phyloP scores from a whole-genome alignment of 2,113 vertebrate species.

The Mola mola region DNA sequence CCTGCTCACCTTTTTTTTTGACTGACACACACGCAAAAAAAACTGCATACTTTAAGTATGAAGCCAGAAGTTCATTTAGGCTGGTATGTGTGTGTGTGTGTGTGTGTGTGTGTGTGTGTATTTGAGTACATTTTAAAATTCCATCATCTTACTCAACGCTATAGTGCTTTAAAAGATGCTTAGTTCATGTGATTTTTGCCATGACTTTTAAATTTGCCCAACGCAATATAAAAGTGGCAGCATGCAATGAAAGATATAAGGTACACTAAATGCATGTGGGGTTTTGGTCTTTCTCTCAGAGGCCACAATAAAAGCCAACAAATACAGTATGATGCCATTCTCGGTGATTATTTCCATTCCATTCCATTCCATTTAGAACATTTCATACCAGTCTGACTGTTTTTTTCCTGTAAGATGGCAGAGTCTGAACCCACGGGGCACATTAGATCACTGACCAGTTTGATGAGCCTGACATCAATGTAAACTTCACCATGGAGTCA shows the following conservation, averaged over 20 bases:
- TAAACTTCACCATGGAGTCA: slow-evolving; percentile 15
- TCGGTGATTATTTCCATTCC: slow-evolving; percentile 60
- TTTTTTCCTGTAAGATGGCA: slow-evolving; percentile 29
- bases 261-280: slow-evolving; percentile 60
- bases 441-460: slow-evolving; percentile 29
- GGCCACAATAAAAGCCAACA: slow-evolving; percentile 62
- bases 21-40: slow-evolving; percentile 52
- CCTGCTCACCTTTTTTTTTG: slow-evolving; percentile 35
- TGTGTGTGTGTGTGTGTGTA: slow-evolving; percentile 23
- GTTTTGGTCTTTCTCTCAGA: slow-evolving; percentile 46
- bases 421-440: slow-evolving; percentile 27
- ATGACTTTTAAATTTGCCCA: slow-evolving; percentile 17
- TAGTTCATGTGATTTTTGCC: slow-evolving; percentile 1
- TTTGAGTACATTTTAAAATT: slow-evolving; percentile 31
- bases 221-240: slow-evolving; percentile 35
- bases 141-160: slow-evolving; percentile 17
- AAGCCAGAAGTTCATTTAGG: slow-evolving; percentile 65
- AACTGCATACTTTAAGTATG: slow-evolving; percentile 78
- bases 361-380: too few relatives aligned
- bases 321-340: slow-evolving; percentile 65
- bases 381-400: slow-evolving; percentile 16
- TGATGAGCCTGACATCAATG: slow-evolving; percentile 48
- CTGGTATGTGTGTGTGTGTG: slow-evolving; percentile 26
- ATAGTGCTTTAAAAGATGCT: slow-evolving; percentile 24
- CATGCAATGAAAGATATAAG: slow-evolving; percentile 49